A percentile compares a stretch with the other conserved stretches of the same genome.
These are phyloP conservation scores for Lipotes vexillifer DNA, from an alignment of 2,113 vertebrate species.

Conservation along the genomic window DNA sequence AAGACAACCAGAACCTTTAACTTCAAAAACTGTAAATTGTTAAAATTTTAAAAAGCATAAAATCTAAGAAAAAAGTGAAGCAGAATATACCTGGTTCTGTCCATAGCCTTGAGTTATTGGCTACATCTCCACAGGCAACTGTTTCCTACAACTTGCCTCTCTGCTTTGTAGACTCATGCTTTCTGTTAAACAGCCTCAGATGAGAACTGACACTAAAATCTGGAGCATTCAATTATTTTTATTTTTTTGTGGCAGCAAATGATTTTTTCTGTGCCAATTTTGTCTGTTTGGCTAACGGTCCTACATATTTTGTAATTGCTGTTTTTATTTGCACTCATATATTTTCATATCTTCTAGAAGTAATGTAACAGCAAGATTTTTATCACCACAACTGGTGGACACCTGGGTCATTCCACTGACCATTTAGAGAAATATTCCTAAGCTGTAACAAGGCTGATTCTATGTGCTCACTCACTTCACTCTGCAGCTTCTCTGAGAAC, in stretches of 20 bases:
- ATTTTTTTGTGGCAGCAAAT: constrained; percentile 33
- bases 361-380: constrained; percentile 55
- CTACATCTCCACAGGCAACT: background rate
- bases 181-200: background rate
- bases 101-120: background rate
- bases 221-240: constrained; percentile 26
- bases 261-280: constrained; percentile 48
- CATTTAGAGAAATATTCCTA: background rate
- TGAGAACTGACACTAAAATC: constrained; percentile 32
- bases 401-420: constrained; percentile 12
- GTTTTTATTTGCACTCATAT: constrained; percentile 37
- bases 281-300: constrained; percentile 32
- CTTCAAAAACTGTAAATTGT: background rate
- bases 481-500: background rate
- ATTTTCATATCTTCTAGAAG: constrained; percentile 48
- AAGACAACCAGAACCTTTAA: background rate
- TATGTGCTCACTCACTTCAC: background rate
- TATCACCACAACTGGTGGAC: constrained; percentile 55
- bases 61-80: background rate
- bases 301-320: constrained; percentile 64
- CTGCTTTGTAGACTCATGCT: background rate
- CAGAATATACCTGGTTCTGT: background rate
- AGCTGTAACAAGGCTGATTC: background rate
- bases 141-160: background rate
- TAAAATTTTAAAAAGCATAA: background rate